Evolutionary conservation across 1,140 invertebrate species (phyloP).

Genomic region (Pararge aegeria): DNA sequence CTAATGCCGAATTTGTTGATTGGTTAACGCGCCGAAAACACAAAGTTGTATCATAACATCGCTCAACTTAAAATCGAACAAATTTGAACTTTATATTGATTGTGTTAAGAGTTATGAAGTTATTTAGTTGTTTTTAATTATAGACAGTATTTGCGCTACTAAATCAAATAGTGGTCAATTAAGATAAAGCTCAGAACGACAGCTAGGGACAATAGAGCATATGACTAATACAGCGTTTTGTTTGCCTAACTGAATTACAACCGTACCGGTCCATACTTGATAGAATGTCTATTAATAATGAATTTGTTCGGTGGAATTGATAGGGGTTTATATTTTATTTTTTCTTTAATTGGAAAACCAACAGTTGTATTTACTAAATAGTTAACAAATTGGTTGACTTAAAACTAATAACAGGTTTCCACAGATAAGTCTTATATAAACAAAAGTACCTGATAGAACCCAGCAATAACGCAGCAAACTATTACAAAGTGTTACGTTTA

Average conservation of each 20-base stretch:
- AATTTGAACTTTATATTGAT: conserved; percentile 23
- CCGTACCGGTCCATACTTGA: conserved; percentile 39
- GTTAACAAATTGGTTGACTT: too few species aligned
- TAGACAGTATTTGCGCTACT: conserved; percentile 45
- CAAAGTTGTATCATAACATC: conserved; percentile 1
- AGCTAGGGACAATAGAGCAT: conserved; percentile 68
- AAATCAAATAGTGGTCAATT: conserved; percentile 77
- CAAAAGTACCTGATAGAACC: too few species aligned
- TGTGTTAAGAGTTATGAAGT: background rate
- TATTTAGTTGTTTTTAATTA: conserved; percentile 8
- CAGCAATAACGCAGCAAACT: too few species aligned
- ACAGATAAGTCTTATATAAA: too few species aligned
- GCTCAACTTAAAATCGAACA: conserved; percentile 1
- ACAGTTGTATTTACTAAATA: too few species aligned
- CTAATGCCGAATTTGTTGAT: conserved; percentile 34
- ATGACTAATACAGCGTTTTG: conserved; percentile 72
- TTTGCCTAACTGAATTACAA: conserved; percentile 66
- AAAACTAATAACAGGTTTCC: too few species aligned
- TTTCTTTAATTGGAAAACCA: too few species aligned
- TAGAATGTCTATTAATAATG: conserved; percentile 56
- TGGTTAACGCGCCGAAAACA: conserved; percentile 37
- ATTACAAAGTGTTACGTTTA: too few species aligned
- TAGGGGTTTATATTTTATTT: conserved; percentile 4
- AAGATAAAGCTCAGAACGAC: conserved; percentile 72
- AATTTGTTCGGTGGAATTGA: conserved; percentile 26